Evolutionary conservation across 2,113 vertebrate species (phyloP), one percentile per base, ranked within the genome.

Genomic region (Tretioscincus oriximinensis): DNA sequence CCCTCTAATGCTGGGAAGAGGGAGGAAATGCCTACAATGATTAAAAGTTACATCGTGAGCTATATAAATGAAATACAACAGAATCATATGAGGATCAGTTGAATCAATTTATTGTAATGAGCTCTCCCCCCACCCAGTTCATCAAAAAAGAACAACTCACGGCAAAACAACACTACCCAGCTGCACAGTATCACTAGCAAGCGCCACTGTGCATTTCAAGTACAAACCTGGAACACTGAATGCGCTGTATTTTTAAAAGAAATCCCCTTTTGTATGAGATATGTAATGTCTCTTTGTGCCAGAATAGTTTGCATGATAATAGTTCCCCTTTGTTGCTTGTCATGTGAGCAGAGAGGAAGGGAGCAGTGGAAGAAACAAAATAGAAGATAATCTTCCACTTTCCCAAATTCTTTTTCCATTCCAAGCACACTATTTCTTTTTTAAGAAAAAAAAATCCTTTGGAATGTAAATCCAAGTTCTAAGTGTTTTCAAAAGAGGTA

Each of bases 241-340:
- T 89, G 90, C 89, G 90, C 92, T 95, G 93, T 92, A 86, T 87
- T 88, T 91, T 91, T 83, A 93, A 84, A 95, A 96, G 94, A 95
- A 95, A 95, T 92, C 94, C 88, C 78, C 93, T 93, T 95, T 95
- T 96, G 93, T 96, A 87, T 6, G 61, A 96, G 95, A 95, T 94
- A 93, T 94, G 94, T 94, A 93, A 90, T 82, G 92, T 93, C 94
- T 93, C 91, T 95, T 96, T 96, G 95, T 97, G 91, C 83, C 86
- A 67, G 80, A 77, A 86, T 92, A 79, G 86, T 97, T 97, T 96
- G 96, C 96, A 97, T 97, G 91, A 97, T 92, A 97, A 97, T 96
- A 91, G 94, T 91, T 91, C 90, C 91, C 94, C 95, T 90, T 90
- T 92, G 88, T 95, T 93, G 92, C 89, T 92, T 84, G 89, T 93